Conservation (phyloP, 2,888 invertebrate species). For the Agrilus mali region DNA sequence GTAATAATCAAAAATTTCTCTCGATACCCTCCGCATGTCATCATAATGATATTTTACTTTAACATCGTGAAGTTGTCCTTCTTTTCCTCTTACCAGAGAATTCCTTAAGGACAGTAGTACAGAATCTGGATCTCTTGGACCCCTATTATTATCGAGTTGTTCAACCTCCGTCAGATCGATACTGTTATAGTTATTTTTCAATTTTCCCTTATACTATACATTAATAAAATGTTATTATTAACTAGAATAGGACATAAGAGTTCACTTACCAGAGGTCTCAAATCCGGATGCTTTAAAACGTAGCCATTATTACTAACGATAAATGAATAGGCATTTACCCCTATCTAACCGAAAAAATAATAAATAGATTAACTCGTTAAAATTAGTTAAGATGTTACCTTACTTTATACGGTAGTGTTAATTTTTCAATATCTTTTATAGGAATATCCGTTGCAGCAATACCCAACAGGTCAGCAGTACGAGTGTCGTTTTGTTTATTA, state of each 20-base stretch:
- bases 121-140: slow-evolving; percentile 50
- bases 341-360: slow-evolving; percentile 51
- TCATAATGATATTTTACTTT: slow-evolving; percentile 75
- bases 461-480: slow-evolving; percentile 70
- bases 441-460: slow-evolving; percentile 94
- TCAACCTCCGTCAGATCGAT: slow-evolving; percentile 93
- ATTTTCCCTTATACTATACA: slow-evolving; percentile 43
- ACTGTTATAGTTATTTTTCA: slow-evolving; percentile 92
- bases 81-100: slow-evolving; percentile 56
- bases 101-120: slow-evolving; percentile 47
- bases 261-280: slow-evolving; percentile 68
- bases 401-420: slow-evolving; percentile 80
- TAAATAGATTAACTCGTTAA: background rate
- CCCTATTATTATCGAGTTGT: slow-evolving; percentile 58
- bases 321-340: slow-evolving; percentile 93
- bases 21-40: slow-evolving; percentile 67
- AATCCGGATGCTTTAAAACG: slow-evolving; percentile 85
- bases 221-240: background rate
- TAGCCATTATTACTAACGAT: slow-evolving; percentile 96
- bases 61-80: slow-evolving; percentile 51
- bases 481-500: slow-evolving; percentile 43
- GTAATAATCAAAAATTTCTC: slow-evolving; percentile 72
- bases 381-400: background rate
- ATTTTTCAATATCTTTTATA: slow-evolving; percentile 77
- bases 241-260: background rate